Percentiles rank a stretch among this genome's conserved stretches.
These are phyloP conservation scores for Amblyopsis hoosieri DNA, from an alignment of 2,797 vertebrate species.

Conservation along the genomic window DNA sequence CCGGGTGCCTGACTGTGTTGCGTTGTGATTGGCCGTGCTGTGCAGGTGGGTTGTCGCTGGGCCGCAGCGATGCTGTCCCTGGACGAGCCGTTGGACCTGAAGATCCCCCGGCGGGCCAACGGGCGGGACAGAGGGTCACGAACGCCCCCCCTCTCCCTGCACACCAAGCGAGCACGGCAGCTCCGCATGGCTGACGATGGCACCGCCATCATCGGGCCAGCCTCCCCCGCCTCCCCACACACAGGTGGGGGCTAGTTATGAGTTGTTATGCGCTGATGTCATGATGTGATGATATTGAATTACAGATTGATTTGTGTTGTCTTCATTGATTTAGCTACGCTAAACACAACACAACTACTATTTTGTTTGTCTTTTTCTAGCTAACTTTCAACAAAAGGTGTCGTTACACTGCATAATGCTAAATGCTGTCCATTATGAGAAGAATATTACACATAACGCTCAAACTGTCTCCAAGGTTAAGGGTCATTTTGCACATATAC, in stretches of 20 bases:
- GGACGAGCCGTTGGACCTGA: constrained; percentile 96
- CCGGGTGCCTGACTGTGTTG: neutral
- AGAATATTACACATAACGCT: too few relatives aligned
- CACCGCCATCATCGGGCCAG: constrained; percentile 78
- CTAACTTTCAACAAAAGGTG: too few relatives aligned
- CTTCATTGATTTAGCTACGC: too few relatives aligned
- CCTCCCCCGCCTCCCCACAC: constrained; percentile 76
- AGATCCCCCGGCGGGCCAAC: constrained; percentile 83
- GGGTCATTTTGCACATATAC: too few relatives aligned
- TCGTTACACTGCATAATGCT: too few relatives aligned
- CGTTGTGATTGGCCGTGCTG: constrained; percentile 35
- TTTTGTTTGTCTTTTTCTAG: too few relatives aligned
- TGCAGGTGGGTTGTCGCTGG: constrained; percentile 66
- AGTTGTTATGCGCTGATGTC: too few relatives aligned
- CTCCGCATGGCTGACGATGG: constrained; percentile 81
- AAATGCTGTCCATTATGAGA: too few relatives aligned
- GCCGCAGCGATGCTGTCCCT: constrained; percentile 87
- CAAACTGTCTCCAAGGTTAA: too few relatives aligned
- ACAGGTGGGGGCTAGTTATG: constrained; percentile 63
- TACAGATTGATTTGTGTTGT: too few relatives aligned
- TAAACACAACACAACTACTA: too few relatives aligned
- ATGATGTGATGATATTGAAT: too few relatives aligned
- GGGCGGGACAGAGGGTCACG: constrained; percentile 75
- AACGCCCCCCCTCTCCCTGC: constrained; percentile 61
- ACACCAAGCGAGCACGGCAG: constrained; percentile 73